These are phyloP conservation scores for Mantis religiosa DNA, from an alignment of 2,888 invertebrate genomes.

Conservation along the genomic window DNA sequence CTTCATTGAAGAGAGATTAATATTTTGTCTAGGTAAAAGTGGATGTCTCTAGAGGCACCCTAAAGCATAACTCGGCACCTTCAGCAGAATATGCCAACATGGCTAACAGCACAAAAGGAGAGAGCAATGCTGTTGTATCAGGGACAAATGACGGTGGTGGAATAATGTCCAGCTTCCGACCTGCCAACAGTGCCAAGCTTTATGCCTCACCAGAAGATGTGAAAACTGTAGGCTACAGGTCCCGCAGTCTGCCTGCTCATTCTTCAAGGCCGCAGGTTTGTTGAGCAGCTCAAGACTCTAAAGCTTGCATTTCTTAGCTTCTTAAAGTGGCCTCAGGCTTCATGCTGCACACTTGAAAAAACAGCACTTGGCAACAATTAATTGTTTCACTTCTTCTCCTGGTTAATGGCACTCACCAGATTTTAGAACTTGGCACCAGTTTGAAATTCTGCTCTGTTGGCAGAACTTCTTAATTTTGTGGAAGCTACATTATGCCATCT, in stretches of 20 bases:
- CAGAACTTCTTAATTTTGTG: background rate
- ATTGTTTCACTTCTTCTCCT: background rate
- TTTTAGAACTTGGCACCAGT: background rate
- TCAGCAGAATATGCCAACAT: constrained; percentile 39
- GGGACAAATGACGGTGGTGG: constrained; percentile 36
- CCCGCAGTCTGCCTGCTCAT: constrained; percentile 36
- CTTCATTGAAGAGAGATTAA: background rate
- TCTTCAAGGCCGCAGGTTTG: constrained; percentile 38
- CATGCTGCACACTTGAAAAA: background rate
- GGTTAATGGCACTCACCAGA: background rate
- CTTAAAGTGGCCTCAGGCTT: background rate
- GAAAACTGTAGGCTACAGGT: constrained; percentile 60
- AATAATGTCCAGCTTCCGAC: constrained; percentile 84
- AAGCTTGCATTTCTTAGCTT: background rate
- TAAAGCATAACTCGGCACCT: background rate
- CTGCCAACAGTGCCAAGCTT: constrained; percentile 76
- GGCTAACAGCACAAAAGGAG: constrained; percentile 44
- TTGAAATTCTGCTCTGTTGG: background rate
- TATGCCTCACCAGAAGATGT: constrained; percentile 87
- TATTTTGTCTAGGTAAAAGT: constrained; percentile 44
- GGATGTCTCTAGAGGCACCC: constrained; percentile 37
- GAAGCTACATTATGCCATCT: background rate
- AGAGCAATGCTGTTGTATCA: constrained; percentile 36
- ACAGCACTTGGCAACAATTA: background rate
- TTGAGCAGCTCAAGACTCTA: background rate